phyloP scores from a whole-genome alignment of 1,140 invertebrate species.

The Procambarus clarkii region DNA sequence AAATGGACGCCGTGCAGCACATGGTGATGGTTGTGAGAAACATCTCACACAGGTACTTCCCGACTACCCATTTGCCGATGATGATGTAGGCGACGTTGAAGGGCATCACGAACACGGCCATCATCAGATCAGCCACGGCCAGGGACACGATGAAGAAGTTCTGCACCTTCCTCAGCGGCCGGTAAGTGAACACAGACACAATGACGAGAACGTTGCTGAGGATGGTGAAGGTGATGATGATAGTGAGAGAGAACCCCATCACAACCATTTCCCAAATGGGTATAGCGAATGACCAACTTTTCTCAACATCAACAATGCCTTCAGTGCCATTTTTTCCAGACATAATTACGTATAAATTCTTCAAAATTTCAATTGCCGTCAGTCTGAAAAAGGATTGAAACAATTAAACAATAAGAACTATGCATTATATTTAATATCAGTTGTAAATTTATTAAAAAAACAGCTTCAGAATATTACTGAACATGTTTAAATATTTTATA shows the following conservation, averaged over 20 bases:
- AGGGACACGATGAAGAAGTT: conserved; percentile 99
- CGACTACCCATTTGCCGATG: conserved; percentile 91
- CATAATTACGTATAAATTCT: too few relatives aligned
- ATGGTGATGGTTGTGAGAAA: conserved; percentile 98
- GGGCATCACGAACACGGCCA: conserved; percentile 95
- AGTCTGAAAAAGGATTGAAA: too few relatives aligned
- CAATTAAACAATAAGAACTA: too few relatives aligned
- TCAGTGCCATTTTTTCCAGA: too few relatives aligned
- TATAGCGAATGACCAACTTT: background rate
- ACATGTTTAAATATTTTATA: too few relatives aligned
- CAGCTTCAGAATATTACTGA: too few relatives aligned
- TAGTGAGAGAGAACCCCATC: conserved; percentile 84
- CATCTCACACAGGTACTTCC: conserved; percentile 93
- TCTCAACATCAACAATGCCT: too few relatives aligned
- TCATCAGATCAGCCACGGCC: conserved; percentile 96
- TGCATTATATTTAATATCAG: too few relatives aligned
- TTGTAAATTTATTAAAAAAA: too few relatives aligned
- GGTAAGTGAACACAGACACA: conserved; percentile 80
- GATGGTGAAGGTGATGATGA: conserved; percentile 91
- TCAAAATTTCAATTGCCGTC: too few relatives aligned
- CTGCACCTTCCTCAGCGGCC: conserved; percentile 89
- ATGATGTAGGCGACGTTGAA: conserved; percentile 96
- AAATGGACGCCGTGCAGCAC: conserved; percentile 96
- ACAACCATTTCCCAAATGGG: conserved; percentile 83
- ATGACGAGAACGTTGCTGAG: conserved; percentile 97